Base-by-base conservation (phyloP, 1,140 invertebrate genomes). In the Notospermus geniculatus region DNA sequence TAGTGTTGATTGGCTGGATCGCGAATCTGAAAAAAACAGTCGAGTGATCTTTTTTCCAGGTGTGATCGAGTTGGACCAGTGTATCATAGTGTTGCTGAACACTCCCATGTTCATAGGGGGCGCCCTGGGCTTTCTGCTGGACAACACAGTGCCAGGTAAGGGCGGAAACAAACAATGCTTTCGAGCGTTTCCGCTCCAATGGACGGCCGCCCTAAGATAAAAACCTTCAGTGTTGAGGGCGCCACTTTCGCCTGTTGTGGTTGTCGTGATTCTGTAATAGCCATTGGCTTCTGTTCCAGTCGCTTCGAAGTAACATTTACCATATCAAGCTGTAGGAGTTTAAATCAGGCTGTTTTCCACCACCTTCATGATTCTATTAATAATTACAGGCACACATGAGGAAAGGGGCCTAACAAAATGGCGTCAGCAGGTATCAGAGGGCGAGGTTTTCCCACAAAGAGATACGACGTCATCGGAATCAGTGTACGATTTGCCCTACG, bases 51-150 rank as follows among this genome's bases (percentile, higher is more conserved):
- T 27, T 46, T 32, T 63, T 56, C 0, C 57, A 81, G 79, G 79
- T 36, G 69, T 65, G 58, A 55, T 57, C 0, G 68, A 88, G 0
- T 66, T 87, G 15, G 89, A 93, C 69, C 88, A 90, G 50, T 87
- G 91, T 0, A 71, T 93, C 9, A 88, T 87, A 0, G 91, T 93
- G 17, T 76, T 95, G 43, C 81, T 93, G 19, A 90, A 89, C 22
- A 93, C 91, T 0, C 90, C 88, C 22, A 94, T 94, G 75, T 86
- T 94, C 54, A 88, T 94, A 1, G 91, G 90, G 0, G 91, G 91
- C 1, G 67, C 89, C 1, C 66, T 89, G 0, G 91, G 91, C 0
- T 93, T 90, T 72, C 63, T 93, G 22, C 76, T 94, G 57, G 92
- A 95, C 76, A 92, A 95, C 74, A 79, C 90, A 1, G 88, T 94